phyloP scores from a whole-genome alignment of 2,888 invertebrate genomes.

The Ryuthela nishihirai region DNA sequence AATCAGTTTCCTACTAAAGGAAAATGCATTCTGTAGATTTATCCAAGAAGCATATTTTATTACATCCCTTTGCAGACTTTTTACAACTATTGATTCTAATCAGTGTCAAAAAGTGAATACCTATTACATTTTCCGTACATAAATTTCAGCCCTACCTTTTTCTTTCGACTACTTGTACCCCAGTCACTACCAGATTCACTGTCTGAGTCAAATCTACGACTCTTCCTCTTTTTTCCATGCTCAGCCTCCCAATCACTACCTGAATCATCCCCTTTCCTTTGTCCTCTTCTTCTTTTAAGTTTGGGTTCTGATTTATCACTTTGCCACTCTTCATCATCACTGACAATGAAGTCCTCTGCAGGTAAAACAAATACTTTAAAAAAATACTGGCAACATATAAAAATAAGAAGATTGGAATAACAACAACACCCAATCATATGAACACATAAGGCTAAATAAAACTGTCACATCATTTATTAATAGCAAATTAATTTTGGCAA shows the following conservation, averaged over 20 bases:
- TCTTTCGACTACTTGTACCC: constrained; percentile 30
- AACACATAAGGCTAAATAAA: too few relatives aligned
- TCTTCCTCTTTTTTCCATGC: constrained; percentile 34
- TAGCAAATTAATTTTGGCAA: too few relatives aligned
- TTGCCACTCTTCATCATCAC: constrained; percentile 40
- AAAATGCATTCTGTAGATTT: too few relatives aligned
- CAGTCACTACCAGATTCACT: constrained; percentile 41
- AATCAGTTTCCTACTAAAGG: too few relatives aligned
- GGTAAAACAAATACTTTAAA: neutral
- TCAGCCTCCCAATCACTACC: constrained; percentile 42
- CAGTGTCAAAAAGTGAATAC: too few relatives aligned
- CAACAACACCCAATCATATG: too few relatives aligned
- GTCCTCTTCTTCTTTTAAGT: constrained; percentile 10
- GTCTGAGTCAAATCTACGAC: constrained; percentile 18
- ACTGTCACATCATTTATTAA: too few relatives aligned
- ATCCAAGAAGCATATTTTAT: too few relatives aligned
- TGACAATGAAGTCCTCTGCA: constrained; percentile 40
- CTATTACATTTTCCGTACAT: too few relatives aligned
- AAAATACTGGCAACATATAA: neutral
- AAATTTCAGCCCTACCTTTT: constrained; percentile 24
- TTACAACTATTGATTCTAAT: too few relatives aligned
- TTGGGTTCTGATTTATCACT: constrained; percentile 25
- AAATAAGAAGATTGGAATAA: too few relatives aligned
- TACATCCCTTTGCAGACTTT: too few relatives aligned
- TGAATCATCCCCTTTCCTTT: constrained; percentile 29